These are phyloP conservation scores for Nasonovia ribisnigri DNA, from an alignment of 2,888 invertebrate species.

Conservation along the genomic window DNA sequence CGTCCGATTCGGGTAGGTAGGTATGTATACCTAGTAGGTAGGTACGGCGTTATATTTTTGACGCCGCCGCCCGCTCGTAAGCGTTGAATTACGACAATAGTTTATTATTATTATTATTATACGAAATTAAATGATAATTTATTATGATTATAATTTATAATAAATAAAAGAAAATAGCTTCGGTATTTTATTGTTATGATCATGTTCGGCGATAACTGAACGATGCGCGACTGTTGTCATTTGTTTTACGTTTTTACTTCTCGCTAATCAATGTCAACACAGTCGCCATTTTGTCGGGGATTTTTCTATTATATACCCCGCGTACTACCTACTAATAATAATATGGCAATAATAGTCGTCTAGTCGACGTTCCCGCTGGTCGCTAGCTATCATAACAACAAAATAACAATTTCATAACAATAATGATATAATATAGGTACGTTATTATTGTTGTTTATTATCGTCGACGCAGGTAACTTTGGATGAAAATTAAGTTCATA, in stretches of 20 bases:
- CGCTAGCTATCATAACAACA: too few relatives aligned
- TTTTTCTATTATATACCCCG: constrained; percentile 24
- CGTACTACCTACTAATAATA: not conserved
- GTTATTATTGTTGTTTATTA: not conserved
- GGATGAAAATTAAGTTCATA: not conserved
- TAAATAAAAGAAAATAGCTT: not conserved
- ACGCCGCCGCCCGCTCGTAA: not conserved
- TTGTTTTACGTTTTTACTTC: not conserved
- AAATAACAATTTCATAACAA: not conserved
- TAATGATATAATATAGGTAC: not conserved
- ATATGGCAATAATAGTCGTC: not conserved
- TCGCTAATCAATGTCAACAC: constrained; percentile 55
- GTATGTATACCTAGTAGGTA: too few relatives aligned
- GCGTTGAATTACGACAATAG: not conserved
- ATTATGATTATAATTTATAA: too few relatives aligned
- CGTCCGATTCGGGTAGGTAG: not conserved
- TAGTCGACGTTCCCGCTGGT: not conserved
- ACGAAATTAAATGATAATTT: not conserved
- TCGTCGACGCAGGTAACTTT: not conserved
- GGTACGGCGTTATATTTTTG: not conserved
- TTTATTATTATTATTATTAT: not conserved
- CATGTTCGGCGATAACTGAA: not conserved
- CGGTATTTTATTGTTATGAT: not conserved
- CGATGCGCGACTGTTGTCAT: not conserved
- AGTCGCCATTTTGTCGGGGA: constrained; percentile 60